phyloP scores from a whole-genome alignment of 2,113 vertebrate genomes.

The Phalacrocorax pelagicus region DNA sequence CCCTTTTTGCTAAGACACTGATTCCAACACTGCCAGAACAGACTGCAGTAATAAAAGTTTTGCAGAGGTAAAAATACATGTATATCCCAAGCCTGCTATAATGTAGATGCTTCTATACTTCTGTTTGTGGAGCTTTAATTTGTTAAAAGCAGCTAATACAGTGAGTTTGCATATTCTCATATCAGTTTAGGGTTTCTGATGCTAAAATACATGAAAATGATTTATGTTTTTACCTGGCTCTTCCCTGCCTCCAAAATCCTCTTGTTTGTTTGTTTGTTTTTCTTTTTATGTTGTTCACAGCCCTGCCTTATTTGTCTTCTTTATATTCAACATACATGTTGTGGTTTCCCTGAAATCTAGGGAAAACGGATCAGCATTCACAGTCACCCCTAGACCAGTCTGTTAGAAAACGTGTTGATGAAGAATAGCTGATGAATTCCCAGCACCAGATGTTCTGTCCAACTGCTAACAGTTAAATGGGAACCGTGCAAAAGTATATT shows the following conservation, averaged over 20 bases:
- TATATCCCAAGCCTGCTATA: neutral
- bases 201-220: neutral
- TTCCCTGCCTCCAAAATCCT: neutral
- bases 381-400: neutral
- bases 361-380: neutral
- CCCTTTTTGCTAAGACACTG: neutral
- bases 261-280: neutral
- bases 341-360: neutral
- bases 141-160: neutral
- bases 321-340: neutral
- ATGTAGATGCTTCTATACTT: neutral
- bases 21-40: neutral
- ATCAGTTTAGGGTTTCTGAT: neutral
- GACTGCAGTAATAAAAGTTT: neutral
- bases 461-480: conserved; percentile 16
- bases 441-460: conserved; percentile 45
- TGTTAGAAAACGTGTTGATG: conserved; percentile 25
- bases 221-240: neutral
- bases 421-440: conserved; percentile 45
- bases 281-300: neutral
- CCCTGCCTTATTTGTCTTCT: neutral
- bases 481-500: neutral
- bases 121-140: neutral
- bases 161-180: neutral
- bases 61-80: neutral